Evolutionary conservation across 2,113 vertebrate genomes (phyloP).

Genomic region (Pogonocichla stellata): DNA sequence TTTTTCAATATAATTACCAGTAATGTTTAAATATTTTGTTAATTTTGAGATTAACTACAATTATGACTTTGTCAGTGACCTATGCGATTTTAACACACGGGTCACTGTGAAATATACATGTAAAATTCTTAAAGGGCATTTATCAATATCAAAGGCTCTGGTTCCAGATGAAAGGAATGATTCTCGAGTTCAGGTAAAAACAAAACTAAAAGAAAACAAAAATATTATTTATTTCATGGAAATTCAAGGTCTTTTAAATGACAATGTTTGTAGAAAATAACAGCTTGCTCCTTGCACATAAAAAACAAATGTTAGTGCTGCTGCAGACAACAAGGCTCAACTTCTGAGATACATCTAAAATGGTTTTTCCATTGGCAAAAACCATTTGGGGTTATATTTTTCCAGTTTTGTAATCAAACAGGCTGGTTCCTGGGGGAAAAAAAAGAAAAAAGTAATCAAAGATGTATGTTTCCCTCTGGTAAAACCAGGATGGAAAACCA

Average conservation of each 20-base stretch:
- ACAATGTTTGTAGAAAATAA: neutral
- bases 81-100: accelerated
- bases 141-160: neutral
- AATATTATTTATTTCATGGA: neutral
- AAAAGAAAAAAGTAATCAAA: neutral
- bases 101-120: neutral
- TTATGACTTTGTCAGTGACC: neutral
- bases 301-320: neutral
- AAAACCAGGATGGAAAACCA: neutral
- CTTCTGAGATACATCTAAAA: neutral
- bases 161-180: neutral
- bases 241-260: neutral
- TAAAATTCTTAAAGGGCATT: neutral
- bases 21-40: neutral
- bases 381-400: neutral
- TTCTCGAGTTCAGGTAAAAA: neutral
- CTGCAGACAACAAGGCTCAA: neutral
- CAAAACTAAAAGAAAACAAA: neutral
- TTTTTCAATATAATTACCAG: neutral
- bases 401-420: neutral
- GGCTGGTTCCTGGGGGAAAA: neutral
- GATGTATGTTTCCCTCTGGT: neutral
- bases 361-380: neutral
- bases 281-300: neutral
- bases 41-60: neutral